Percentiles rank a stretch among this genome's conserved stretches.
These are phyloP conservation scores for Onychostoma macrolepis DNA, from an alignment of 2,113 vertebrate species.

Conservation along the genomic window DNA sequence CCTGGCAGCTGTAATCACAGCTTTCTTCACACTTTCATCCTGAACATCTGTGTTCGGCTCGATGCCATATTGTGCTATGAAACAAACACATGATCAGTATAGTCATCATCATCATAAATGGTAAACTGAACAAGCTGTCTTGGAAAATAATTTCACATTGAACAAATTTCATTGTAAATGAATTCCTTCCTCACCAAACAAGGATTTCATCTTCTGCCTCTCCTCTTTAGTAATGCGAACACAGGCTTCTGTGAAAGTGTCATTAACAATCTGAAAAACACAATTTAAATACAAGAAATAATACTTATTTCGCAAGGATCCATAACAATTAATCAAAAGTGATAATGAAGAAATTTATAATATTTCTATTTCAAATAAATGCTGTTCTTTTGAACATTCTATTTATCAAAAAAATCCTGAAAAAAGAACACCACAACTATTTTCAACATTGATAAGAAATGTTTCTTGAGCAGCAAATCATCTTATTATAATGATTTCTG, in stretches of 20 bases:
- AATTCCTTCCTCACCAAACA: conserved; percentile 83
- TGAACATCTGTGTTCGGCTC: conserved; percentile 81
- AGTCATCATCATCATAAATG: not conserved
- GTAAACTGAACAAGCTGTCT: not conserved
- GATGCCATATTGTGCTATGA: conserved; percentile 83
- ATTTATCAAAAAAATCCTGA: not conserved
- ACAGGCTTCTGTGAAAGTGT: conserved; percentile 89
- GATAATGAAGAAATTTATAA: not conserved
- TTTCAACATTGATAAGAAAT: not conserved
- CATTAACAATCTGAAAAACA: conserved; percentile 84
- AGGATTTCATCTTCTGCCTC: conserved; percentile 86
- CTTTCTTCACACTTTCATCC: conserved; percentile 86
- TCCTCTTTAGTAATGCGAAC: conserved; percentile 90
- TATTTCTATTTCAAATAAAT: not conserved
- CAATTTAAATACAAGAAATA: not conserved
- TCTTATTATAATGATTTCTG: not conserved
- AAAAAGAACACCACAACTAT: not conserved
- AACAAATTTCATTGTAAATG: conserved; percentile 40
- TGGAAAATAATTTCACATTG: conserved; percentile 26
- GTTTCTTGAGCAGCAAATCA: not conserved
- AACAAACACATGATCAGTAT: conserved; percentile 42
- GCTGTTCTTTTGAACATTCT: not conserved
- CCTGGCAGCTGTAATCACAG: conserved; percentile 79
- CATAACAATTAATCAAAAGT: not conserved
- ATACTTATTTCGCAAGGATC: not conserved